Evolutionary conservation across 2,797 vertebrate species (phyloP), one percentile per base, ranked within the genome.

Genomic region (Falco rusticolus): DNA sequence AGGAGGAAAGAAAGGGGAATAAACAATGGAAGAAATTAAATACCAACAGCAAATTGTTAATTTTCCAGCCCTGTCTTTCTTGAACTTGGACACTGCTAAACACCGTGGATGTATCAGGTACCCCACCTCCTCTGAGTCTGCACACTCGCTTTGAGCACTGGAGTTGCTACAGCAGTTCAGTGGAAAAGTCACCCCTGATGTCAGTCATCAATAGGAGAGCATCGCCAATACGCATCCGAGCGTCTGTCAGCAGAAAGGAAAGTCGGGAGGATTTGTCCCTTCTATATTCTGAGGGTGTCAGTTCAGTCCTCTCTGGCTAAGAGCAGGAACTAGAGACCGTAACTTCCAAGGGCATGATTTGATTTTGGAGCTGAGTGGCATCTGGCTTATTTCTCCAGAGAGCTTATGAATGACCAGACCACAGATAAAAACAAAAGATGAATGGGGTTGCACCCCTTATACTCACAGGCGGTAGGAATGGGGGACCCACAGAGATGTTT

Each of bases 121-220:
- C 3, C 28, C 16, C 21, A 74, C 29, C 60, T 69, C 45, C 60
- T 56, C 19, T 11, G 31, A 39, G 14, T 4, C 19, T 31, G 53
- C 22, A 15, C 3, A 0, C 18, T 21, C 0, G 0, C 60, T 43
- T 24, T n/a, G 63, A 18, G 33, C 47, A 39, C 63, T 77, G 81
- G 48, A 21, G 22, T 14, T n/a, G 41, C 6, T 51, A 4, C 33
- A 76, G 78, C 57, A 39, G 43, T 16, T 16, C 25, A 11, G 9
- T 33, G 57, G 34, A 33, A 26, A 57, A 53, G 43, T 22, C 9
- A 24, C 24, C 31, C 34, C 34, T 34, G 69, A 11, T 21, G 13
- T 45, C n/a, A 54, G 69, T 16, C 57, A 6, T 25, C 21, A 37
- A 22, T 4, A 69, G 56, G 56, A 47, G 10, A 19, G 13, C 43